Conservation (phyloP, 2,113 vertebrate species). For the Girardinichthys multiradiatus region DNA sequence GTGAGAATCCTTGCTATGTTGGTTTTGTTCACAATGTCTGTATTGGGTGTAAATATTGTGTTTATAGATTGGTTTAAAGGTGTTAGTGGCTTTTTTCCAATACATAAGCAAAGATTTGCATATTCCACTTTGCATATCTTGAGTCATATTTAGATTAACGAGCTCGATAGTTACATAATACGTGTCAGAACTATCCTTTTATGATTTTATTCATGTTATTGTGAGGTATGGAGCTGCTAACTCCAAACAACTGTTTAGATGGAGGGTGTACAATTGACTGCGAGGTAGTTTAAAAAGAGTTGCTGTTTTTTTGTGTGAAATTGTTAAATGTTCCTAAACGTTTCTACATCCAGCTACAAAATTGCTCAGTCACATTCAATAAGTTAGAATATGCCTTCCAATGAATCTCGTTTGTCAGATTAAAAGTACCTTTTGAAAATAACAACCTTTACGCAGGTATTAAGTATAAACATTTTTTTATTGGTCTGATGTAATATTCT, state of each 20-base stretch:
- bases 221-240: not conserved
- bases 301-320: not conserved
- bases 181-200: not conserved
- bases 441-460: no score
- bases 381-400: no score
- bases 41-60: not conserved
- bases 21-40: not conserved
- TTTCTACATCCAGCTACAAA: not conserved
- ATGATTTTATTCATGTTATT: not conserved
- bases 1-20: not conserved
- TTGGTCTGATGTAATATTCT: no score
- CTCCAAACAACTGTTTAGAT: not conserved
- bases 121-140: not conserved
- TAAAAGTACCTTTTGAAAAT: no score
- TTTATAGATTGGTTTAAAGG: not conserved
- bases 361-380: not conserved
- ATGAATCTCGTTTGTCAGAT: no score
- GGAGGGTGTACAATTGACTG: not conserved
- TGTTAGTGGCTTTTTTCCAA: not conserved
- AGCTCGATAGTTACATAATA: not conserved
- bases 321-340: not conserved
- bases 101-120: not conserved
- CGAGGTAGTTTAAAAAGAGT: not conserved
- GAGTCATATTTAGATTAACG: not conserved
- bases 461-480: no score